Conservation (phyloP, 2,113 vertebrate species). For the Seriola dumerili region DNA sequence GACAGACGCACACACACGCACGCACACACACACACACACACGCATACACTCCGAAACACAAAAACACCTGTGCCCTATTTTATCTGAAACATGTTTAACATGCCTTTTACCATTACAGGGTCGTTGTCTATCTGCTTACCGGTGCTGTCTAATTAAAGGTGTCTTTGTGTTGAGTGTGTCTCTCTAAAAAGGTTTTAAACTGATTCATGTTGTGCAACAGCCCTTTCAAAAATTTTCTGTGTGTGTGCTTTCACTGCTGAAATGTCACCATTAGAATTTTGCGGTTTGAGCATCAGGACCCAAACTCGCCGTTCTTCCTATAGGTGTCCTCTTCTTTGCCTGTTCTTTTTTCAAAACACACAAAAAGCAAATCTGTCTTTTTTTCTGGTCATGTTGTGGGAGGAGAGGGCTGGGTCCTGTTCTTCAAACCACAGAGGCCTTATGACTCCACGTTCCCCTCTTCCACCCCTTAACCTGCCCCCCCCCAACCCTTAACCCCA, state of each 20-base stretch:
- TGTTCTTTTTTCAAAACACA: constrained; percentile 9
- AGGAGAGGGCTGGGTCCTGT: constrained; percentile 67
- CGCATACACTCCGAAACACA: not conserved
- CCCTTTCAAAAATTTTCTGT: constrained; percentile 11
- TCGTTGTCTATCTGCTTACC: constrained; percentile 35
- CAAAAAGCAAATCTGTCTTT: not conserved
- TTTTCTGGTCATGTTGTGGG: constrained; percentile 42
- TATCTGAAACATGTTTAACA: constrained; percentile 64
- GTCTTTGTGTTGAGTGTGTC: constrained; percentile 57
- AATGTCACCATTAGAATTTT: not conserved
- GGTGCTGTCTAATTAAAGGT: constrained; percentile 54
- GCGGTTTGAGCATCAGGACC: constrained; percentile 70
- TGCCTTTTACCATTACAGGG: constrained; percentile 70
- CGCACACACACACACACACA: constrained; percentile 3
- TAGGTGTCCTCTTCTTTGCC: constrained; percentile 58
- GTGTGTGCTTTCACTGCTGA: constrained; percentile 27
- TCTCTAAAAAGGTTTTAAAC: constrained; percentile 24
- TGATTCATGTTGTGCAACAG: constrained; percentile 16
- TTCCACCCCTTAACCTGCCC: not conserved
- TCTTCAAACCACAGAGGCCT: constrained; percentile 70
- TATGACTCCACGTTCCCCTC: constrained; percentile 56
- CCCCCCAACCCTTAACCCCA: constrained; percentile 16
- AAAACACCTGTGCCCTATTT: constrained; percentile 47
- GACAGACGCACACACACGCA: constrained; percentile 3
- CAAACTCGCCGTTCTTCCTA: constrained; percentile 24